Evolutionary conservation across 2,888 invertebrate genomes (phyloP).

Genomic region (Deroplatys truncata): DNA sequence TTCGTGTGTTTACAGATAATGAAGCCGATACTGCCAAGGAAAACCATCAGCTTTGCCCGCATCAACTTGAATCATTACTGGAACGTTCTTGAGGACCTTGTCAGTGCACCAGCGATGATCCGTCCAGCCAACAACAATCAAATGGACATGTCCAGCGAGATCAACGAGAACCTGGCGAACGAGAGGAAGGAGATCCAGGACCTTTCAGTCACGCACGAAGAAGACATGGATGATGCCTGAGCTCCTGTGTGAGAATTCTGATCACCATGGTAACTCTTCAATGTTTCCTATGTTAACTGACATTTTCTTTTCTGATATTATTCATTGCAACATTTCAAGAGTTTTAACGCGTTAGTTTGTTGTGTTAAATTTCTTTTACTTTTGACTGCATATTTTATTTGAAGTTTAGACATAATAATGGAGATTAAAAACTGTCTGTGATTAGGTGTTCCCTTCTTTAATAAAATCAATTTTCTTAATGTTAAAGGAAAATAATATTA

Average conservation of each 20-base stretch:
- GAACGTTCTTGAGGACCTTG: conserved; percentile 57
- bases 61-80: conserved; percentile 63
- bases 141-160: conserved; percentile 35
- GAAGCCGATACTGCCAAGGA: conserved; percentile 55
- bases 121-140: conserved; percentile 31
- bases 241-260: background rate
- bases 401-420: background rate
- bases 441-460: background rate
- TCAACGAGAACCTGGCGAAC: conserved; percentile 49
- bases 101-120: conserved; percentile 46
- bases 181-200: conserved; percentile 36
- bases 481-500: background rate
- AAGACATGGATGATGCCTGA: background rate
- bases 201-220: background rate
- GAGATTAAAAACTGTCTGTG: background rate
- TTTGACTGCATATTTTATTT: background rate
- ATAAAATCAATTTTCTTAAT: too few species aligned
- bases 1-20: conserved; percentile 47
- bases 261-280: background rate
- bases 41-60: conserved; percentile 53
- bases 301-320: background rate
- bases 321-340: background rate
- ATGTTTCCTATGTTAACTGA: background rate
- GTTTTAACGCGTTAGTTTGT: background rate
- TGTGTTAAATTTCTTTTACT: background rate